Percentiles rank a stretch among this genome's conserved stretches.
phyloP scores from a whole-genome alignment of 2,888 invertebrate genomes.

The Mimachlamys varia region DNA sequence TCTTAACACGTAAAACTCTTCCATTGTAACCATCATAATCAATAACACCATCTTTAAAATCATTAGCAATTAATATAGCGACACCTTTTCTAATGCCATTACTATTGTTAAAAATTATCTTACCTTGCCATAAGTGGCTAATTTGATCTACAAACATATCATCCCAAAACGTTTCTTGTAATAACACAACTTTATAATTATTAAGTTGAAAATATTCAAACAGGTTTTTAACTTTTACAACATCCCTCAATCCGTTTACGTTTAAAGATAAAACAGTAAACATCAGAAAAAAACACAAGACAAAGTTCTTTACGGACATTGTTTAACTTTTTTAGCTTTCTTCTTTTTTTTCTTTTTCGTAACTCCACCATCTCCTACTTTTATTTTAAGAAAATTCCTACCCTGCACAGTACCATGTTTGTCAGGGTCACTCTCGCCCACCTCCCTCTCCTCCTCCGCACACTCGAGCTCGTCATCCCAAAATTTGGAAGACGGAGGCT shows the following conservation, averaged over 20 bases:
- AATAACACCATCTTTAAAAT: background rate
- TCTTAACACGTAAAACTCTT: background rate
- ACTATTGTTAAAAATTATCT: background rate
- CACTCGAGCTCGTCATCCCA: background rate
- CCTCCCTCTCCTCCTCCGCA: background rate
- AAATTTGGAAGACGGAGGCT: background rate
- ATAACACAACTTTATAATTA: background rate
- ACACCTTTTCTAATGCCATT: background rate
- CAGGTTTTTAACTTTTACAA: background rate
- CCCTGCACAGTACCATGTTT: no score
- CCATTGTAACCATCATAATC: no score
- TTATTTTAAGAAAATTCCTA: no score
- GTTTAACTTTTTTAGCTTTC: background rate
- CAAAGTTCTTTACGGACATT: background rate
- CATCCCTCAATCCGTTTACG: slow-evolving; percentile 9
- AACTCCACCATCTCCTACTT: background rate
- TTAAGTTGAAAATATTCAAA: background rate
- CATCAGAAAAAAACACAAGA: background rate
- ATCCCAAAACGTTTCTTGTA: background rate
- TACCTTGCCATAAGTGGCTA: background rate
- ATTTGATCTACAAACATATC: background rate
- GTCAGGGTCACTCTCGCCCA: no score
- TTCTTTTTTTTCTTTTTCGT: background rate
- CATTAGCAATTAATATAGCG: background rate
- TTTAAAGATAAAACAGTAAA: background rate